A percentile compares a stretch with the other conserved stretches of the same genome.
Conservation (phyloP, 2,797 vertebrate species). For the Benthosema pterotum region DNA sequence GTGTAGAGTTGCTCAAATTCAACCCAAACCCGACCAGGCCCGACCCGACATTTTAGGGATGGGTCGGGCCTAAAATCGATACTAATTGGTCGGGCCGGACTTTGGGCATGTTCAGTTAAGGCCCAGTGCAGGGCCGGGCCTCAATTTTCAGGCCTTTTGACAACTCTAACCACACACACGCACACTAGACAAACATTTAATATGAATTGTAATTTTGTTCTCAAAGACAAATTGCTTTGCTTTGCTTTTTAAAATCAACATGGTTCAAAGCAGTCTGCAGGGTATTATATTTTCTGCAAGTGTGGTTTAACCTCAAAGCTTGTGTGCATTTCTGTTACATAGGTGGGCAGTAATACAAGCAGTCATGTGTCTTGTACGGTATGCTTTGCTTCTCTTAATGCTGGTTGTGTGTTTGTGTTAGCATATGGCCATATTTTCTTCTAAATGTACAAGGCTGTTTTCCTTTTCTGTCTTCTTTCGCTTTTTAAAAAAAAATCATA, state of each 20-base stretch:
- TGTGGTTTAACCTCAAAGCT: background rate
- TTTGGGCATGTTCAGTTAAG: too few relatives aligned
- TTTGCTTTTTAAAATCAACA: slow-evolving; percentile 26
- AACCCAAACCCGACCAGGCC: too few relatives aligned
- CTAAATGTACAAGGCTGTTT: background rate
- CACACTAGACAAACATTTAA: slow-evolving; percentile 4
- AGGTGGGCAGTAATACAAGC: slow-evolving; percentile 8
- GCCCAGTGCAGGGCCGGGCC: too few relatives aligned
- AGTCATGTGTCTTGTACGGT: slow-evolving; percentile 1
- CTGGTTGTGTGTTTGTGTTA: slow-evolving; percentile 16
- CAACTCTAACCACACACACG: slow-evolving; percentile 22
- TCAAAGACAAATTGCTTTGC: slow-evolving; percentile 26
- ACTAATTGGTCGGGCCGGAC: too few relatives aligned
- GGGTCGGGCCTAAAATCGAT: too few relatives aligned
- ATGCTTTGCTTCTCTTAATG: slow-evolving; percentile 8
- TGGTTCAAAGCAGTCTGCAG: slow-evolving; percentile 8
- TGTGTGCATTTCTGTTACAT: slow-evolving; percentile 18
- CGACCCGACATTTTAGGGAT: too few relatives aligned
- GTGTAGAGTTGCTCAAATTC: too few relatives aligned
- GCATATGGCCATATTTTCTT: background rate
- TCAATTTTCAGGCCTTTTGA: too few relatives aligned
- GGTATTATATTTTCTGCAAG: slow-evolving; percentile 2
- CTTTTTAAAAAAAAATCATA: too few relatives aligned
- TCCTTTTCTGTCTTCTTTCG: too few relatives aligned
- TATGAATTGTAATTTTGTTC: slow-evolving; percentile 19